Evolutionary conservation across 2,888 invertebrate genomes (phyloP).

Genomic region (Baccha elongata): DNA sequence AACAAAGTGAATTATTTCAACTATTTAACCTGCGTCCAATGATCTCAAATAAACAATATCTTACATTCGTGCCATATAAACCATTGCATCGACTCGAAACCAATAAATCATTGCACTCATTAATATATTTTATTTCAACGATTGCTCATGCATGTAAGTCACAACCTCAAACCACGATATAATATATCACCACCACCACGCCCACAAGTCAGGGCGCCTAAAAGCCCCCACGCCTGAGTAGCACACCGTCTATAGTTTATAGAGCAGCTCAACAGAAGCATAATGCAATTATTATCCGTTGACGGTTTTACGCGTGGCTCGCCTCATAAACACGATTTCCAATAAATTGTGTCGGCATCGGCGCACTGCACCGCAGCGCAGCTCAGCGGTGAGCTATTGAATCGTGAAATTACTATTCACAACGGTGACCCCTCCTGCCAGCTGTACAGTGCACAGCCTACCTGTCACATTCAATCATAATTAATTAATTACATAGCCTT

Average conservation of each 20-base stretch:
- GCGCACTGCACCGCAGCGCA: slow-evolving; percentile 11
- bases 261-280: slow-evolving; percentile 63
- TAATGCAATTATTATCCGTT: slow-evolving; percentile 70
- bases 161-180: slow-evolving; percentile 62
- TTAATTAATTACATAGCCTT: slow-evolving; percentile 70
- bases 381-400: slow-evolving; percentile 60
- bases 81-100: slow-evolving; percentile 5
- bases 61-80: background rate
- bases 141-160: slow-evolving; percentile 64
- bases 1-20: background rate
- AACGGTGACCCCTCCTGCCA: slow-evolving; percentile 69
- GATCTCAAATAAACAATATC: slow-evolving; percentile 25
- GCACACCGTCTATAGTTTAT: background rate
- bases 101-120: slow-evolving; percentile 62
- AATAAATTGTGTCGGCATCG: slow-evolving; percentile 62
- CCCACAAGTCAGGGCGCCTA: slow-evolving; percentile 63
- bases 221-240: slow-evolving; percentile 18
- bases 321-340: slow-evolving; percentile 63
- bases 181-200: slow-evolving; percentile 72
- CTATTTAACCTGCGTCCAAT: slow-evolving; percentile 6
- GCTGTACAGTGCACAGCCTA: slow-evolving; percentile 59
- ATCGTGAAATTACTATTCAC: slow-evolving; percentile 71
- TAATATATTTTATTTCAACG: slow-evolving; percentile 61
- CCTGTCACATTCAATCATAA: slow-evolving; percentile 73
- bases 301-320: slow-evolving; percentile 68